phyloP scores from a whole-genome alignment of 2,888 invertebrate species.

The Cataglyphis livida region DNA sequence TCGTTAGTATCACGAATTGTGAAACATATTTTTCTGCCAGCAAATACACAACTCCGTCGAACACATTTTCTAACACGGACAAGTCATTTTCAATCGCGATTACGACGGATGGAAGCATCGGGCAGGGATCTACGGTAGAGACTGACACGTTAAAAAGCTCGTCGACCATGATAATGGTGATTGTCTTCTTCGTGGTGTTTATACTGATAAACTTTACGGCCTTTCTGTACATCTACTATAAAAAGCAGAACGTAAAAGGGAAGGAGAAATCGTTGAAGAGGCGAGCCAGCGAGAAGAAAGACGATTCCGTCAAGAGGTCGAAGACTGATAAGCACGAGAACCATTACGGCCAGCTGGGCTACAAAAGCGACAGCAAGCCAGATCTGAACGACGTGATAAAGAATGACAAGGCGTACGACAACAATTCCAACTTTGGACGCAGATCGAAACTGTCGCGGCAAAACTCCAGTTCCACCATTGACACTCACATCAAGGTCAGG shows the following conservation, averaged over 20 bases:
- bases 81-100: conserved; percentile 36
- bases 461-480: conserved; percentile 93
- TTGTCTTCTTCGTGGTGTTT: conserved; percentile 89
- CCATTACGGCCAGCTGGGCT: conserved; percentile 86
- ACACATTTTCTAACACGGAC: conserved; percentile 43
- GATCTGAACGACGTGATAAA: conserved; percentile 84
- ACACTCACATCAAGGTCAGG: conserved; percentile 94
- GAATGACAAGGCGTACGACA: conserved; percentile 85
- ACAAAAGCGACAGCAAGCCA: conserved; percentile 85
- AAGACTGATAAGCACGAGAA: conserved; percentile 85
- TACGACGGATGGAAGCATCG: conserved; percentile 37
- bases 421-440: conserved; percentile 87
- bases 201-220: conserved; percentile 90
- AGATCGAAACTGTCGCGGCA: conserved; percentile 90
- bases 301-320: conserved; percentile 85
- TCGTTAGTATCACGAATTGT: neutral
- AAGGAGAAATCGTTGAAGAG: conserved; percentile 86
- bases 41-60: conserved; percentile 47
- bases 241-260: conserved; percentile 88
- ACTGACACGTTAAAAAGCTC: conserved; percentile 73
- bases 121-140: conserved; percentile 56
- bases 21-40: neutral
- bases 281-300: conserved; percentile 85
- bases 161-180: conserved; percentile 85
- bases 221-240: conserved; percentile 90